phyloP scores from a whole-genome alignment of 2,888 invertebrate species.

The Crepidodera aurea region DNA sequence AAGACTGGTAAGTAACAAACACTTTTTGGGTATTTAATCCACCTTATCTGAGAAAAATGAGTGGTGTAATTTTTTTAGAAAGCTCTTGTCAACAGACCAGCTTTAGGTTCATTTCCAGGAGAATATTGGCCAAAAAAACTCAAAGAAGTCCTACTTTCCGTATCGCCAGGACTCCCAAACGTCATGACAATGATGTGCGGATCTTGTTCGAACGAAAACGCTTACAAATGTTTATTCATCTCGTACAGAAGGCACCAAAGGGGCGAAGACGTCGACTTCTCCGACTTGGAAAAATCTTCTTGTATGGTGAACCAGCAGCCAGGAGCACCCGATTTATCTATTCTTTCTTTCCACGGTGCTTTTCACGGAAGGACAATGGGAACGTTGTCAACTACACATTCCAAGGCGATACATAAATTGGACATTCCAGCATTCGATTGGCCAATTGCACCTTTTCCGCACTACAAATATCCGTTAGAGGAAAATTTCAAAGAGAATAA shows the following conservation, averaged over 20 bases:
- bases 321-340: slow-evolving; percentile 83
- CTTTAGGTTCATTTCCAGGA: slow-evolving; percentile 92
- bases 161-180: slow-evolving; percentile 76
- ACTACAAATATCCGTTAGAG: slow-evolving; percentile 91
- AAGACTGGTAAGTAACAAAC: slow-evolving; percentile 43
- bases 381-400: slow-evolving; percentile 85
- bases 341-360: slow-evolving; percentile 87
- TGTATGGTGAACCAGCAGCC: slow-evolving; percentile 89
- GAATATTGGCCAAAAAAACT: slow-evolving; percentile 86
- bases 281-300: slow-evolving; percentile 76
- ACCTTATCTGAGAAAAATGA: no score
- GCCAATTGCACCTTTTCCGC: slow-evolving; percentile 93
- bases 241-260: slow-evolving; percentile 81
- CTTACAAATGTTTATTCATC: slow-evolving; percentile 92
- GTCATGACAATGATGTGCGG: slow-evolving; percentile 98
- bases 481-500: slow-evolving; percentile 81
- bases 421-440: slow-evolving; percentile 95
- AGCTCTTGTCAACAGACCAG: slow-evolving; percentile 90
- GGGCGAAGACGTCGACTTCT: slow-evolving; percentile 68
- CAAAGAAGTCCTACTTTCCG: slow-evolving; percentile 68
- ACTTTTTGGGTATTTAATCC: background rate
- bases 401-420: slow-evolving; percentile 94
- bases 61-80: slow-evolving; percentile 65
- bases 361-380: slow-evolving; percentile 98
- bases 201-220: slow-evolving; percentile 97